These are phyloP conservation scores for Pseudomugil gertrudae DNA, from an alignment of 2,797 vertebrate species.

Conservation along the genomic window DNA sequence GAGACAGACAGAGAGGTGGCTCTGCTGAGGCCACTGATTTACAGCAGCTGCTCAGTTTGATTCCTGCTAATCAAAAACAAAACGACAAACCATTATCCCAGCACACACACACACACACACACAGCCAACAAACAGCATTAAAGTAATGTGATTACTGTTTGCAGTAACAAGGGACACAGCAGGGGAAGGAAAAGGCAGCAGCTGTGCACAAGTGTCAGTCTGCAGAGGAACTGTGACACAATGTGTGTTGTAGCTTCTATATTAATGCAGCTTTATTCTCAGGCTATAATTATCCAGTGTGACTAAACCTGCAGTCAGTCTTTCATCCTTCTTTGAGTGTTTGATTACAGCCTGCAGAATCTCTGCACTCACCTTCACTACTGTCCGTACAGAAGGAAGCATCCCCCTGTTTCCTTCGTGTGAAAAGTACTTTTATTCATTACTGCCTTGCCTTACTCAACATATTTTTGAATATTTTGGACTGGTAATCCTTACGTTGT, in stretches of 20 bases:
- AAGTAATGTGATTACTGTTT: slow-evolving; percentile 20
- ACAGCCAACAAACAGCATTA: slow-evolving; percentile 6
- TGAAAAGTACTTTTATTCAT: too few relatives aligned
- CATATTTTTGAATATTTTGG: too few relatives aligned
- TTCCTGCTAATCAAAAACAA: slow-evolving; percentile 55
- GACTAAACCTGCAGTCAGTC: slow-evolving; percentile 3
- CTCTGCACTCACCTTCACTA: background rate
- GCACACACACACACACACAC: slow-evolving; percentile 4
- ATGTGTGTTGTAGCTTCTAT: background rate
- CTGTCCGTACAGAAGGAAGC: background rate
- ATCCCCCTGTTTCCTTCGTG: too few relatives aligned
- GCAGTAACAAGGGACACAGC: slow-evolving; percentile 1
- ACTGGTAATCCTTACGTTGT: background rate
- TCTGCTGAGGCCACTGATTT: slow-evolving; percentile 38
- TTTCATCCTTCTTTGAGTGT: background rate
- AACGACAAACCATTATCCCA: slow-evolving; percentile 20
- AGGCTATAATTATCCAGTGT: slow-evolving; percentile 3
- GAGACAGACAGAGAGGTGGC: slow-evolving; percentile 23
- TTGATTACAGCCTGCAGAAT: background rate
- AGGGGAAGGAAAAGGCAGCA: background rate
- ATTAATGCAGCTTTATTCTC: background rate
- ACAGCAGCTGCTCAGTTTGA: slow-evolving; percentile 51
- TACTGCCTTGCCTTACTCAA: background rate
- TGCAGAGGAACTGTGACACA: background rate
- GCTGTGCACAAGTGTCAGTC: background rate